phyloP scores from a whole-genome alignment of 1,140 invertebrate species.

The Pentalonia nigronervosa region DNA sequence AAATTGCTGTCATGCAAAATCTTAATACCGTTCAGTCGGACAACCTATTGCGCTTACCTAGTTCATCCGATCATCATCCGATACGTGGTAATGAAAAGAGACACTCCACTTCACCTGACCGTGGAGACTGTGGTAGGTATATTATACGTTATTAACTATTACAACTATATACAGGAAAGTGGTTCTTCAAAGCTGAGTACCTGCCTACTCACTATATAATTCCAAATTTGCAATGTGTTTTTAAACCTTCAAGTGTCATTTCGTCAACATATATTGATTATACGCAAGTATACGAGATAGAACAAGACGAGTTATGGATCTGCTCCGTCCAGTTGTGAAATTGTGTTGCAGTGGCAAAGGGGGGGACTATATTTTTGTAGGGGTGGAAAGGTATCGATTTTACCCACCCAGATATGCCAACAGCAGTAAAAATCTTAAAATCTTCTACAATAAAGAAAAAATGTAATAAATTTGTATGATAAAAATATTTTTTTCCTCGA shows the following conservation, averaged over 20 bases:
- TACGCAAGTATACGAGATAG: background rate
- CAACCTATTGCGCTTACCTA: constrained; percentile 84
- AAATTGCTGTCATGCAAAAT: constrained; percentile 73
- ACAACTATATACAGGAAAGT: background rate
- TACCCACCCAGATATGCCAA: no score
- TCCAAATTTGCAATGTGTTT: background rate
- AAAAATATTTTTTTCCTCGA: no score
- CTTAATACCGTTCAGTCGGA: constrained; percentile 82
- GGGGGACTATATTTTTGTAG: no score
- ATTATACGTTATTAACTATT: background rate
- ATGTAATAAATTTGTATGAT: background rate
- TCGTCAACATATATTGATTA: background rate
- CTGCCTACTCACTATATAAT: background rate
- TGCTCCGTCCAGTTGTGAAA: background rate
- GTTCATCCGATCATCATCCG: constrained; percentile 82
- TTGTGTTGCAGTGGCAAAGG: background rate
- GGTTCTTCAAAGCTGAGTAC: background rate
- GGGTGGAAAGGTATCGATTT: no score
- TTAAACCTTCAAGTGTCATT: background rate
- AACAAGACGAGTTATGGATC: no score
- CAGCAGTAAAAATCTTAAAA: background rate
- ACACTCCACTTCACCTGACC: constrained; percentile 79
- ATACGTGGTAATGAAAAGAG: constrained; percentile 77
- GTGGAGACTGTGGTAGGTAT: constrained; percentile 75
- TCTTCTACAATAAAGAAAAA: background rate